Conservation (phyloP, 2,113 vertebrate genomes). For the Oenanthe oenanthe region DNA sequence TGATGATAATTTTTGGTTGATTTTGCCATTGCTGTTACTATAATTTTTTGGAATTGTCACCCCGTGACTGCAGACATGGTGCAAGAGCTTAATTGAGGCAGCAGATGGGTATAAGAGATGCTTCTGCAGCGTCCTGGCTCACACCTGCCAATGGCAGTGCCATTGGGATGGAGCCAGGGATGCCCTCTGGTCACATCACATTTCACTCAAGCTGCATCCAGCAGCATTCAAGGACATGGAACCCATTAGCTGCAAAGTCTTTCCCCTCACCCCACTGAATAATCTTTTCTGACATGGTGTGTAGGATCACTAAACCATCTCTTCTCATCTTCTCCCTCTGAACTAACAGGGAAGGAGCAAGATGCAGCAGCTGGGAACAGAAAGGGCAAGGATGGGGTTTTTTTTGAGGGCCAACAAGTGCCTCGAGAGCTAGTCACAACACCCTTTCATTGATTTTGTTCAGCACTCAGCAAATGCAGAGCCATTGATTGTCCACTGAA, state of each 20-base stretch:
- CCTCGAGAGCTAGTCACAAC: conserved; percentile 11
- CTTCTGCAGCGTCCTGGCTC: not conserved
- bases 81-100: not conserved
- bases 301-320: not conserved
- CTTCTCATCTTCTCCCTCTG: not conserved
- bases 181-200: rapidly evolving
- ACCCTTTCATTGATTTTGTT: conserved; percentile 45
- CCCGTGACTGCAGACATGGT: not conserved
- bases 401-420: not conserved
- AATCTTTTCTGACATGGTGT: not conserved
- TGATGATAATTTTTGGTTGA: not conserved
- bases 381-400: not conserved
- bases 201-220: not conserved
- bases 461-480: conserved; percentile 40
- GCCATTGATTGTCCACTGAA: conserved; percentile 40
- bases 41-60: not conserved
- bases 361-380: not conserved
- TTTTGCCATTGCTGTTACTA: not conserved
- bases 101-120: not conserved
- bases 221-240: not conserved
- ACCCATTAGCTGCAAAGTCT: not conserved
- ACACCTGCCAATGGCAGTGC: not conserved
- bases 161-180: not conserved
- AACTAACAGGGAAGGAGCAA: not conserved
- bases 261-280: not conserved